phyloP scores from a whole-genome alignment of 2,113 vertebrate genomes.

The Colius striatus region DNA sequence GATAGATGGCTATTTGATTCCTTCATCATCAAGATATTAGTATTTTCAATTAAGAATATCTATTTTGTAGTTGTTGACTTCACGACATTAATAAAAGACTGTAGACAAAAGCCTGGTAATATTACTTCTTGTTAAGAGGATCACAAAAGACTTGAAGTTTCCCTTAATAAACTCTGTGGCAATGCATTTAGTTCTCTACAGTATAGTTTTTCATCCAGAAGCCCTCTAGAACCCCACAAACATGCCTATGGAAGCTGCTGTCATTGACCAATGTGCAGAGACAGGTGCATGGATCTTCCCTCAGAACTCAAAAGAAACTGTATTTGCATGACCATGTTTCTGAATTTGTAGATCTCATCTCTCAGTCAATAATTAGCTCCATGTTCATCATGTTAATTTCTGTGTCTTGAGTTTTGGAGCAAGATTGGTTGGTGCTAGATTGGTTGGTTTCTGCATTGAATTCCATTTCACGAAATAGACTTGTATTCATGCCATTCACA shows the following conservation, averaged over 20 bases:
- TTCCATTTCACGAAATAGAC: fast-evolving
- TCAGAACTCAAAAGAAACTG: not conserved
- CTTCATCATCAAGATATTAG: not conserved
- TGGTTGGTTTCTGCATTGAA: not conserved
- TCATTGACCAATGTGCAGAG: not conserved
- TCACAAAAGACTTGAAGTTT: not conserved
- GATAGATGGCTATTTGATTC: not conserved
- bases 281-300: not conserved
- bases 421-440: not conserved
- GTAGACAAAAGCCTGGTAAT: not conserved
- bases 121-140: not conserved
- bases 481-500: not conserved
- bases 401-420: not conserved
- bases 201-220: not conserved
- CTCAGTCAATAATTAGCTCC: not conserved
- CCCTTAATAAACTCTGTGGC: not conserved
- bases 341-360: not conserved
- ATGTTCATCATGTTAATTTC: not conserved
- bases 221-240: not conserved
- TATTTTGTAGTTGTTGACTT: not conserved
- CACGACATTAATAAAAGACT: not conserved
- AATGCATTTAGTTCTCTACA: not conserved
- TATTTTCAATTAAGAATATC: not conserved
- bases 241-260: not conserved
- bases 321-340: not conserved